A percentile compares a stretch with the other conserved stretches of the same genome.
Evolutionary conservation across 2,113 vertebrate genomes (phyloP).

Genomic region (Bathybates hornii): DNA sequence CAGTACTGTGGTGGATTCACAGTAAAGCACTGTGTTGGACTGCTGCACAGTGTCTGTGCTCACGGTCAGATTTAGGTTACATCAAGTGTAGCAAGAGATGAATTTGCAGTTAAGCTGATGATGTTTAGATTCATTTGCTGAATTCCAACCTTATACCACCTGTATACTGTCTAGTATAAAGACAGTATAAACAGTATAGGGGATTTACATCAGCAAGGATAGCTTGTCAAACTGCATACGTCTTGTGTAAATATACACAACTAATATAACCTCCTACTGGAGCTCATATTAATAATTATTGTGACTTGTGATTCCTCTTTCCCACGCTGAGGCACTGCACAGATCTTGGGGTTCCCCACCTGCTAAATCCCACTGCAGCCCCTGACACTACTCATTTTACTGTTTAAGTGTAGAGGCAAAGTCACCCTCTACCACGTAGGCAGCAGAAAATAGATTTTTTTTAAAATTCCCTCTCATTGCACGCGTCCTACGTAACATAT

Average conservation of each 20-base stretch:
- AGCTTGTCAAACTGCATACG: neutral
- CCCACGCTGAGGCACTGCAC: neutral
- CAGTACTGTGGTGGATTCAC: neutral
- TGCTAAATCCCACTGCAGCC: neutral
- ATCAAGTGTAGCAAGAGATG: fast-evolving
- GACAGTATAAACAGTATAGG: neutral
- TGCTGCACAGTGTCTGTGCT: neutral
- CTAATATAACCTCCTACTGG: neutral
- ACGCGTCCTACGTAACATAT: neutral
- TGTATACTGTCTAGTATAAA: neutral
- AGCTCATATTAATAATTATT: neutral
- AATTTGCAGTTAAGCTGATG: neutral
- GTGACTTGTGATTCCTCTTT: neutral
- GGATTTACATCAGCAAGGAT: neutral
- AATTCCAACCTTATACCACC: neutral
- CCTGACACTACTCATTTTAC: neutral
- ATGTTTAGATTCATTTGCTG: fast-evolving
- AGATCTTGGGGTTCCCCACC: neutral
- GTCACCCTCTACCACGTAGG: neutral
- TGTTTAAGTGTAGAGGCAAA: neutral
- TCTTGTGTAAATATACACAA: neutral
- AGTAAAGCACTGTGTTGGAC: neutral
- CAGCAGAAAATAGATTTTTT: neutral
- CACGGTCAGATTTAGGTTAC: neutral
- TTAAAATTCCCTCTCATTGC: neutral